Percentiles rank a stretch among this genome's conserved stretches.
phyloP scores from a whole-genome alignment of 2,797 vertebrate genomes.

The Zalophus californianus region DNA sequence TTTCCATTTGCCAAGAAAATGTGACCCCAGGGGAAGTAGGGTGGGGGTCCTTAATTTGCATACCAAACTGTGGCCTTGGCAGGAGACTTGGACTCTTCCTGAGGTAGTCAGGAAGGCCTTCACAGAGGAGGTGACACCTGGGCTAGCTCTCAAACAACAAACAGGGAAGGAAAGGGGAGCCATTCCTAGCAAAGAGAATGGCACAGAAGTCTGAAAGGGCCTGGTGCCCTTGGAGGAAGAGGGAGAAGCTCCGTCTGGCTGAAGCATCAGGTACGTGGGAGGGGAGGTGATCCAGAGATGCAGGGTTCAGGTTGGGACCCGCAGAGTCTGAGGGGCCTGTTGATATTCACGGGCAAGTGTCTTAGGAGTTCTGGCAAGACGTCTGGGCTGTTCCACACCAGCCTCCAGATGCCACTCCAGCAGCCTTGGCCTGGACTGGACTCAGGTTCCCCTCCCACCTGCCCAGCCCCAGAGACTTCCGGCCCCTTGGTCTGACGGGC shows the following conservation, averaged over 20 bases:
- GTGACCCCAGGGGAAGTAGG: neutral
- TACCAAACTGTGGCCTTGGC: neutral
- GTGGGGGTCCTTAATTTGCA: neutral
- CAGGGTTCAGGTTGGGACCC: accelerated
- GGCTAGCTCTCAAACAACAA: neutral
- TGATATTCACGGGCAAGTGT: neutral
- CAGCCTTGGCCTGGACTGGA: neutral
- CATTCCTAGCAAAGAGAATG: neutral
- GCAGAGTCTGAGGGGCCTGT: neutral
- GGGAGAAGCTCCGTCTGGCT: neutral
- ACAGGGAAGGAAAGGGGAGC: neutral
- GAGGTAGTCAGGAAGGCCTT: neutral
- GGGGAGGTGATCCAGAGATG: accelerated
- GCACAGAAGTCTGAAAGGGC: neutral
- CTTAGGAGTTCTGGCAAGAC: neutral
- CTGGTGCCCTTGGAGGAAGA: neutral
- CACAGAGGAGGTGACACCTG: neutral
- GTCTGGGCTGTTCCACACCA: neutral
- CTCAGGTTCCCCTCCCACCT: neutral
- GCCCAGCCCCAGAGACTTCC: neutral
- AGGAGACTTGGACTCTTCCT: neutral
- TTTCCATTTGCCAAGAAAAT: neutral
- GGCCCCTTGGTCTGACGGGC: neutral
- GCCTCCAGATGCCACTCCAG: neutral
- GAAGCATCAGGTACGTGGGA: too few relatives aligned